Percentiles rank a stretch among this genome's conserved stretches.
These are phyloP conservation scores for Oryctes rhinoceros DNA, from an alignment of 1,140 invertebrate genomes.

Conservation along the genomic window DNA sequence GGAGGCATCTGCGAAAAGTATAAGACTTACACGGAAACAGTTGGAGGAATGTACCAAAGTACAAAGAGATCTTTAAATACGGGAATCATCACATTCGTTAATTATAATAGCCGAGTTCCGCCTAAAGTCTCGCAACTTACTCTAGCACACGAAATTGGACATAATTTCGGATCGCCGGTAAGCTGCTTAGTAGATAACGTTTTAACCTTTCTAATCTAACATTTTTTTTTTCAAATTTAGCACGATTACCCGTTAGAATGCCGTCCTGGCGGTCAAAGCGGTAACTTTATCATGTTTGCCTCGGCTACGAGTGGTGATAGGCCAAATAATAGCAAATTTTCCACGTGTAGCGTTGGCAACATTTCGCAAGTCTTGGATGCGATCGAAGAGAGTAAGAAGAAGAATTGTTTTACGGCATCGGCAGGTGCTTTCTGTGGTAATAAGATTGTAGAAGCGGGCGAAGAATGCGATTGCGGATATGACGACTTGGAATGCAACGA, in stretches of 20 bases:
- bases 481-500: conserved; percentile 92
- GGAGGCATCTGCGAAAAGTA: conserved; percentile 99
- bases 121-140: conserved; percentile 98
- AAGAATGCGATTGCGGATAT: conserved; percentile 99
- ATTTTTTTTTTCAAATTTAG: conserved; percentile 63
- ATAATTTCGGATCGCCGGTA: conserved; percentile 98
- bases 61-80: conserved; percentile 96
- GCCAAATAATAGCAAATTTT: conserved; percentile 95
- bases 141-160: conserved; percentile 98
- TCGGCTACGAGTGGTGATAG: conserved; percentile 93
- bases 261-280: conserved; percentile 83
- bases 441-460: conserved; percentile 96
- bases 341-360: conserved; percentile 91
- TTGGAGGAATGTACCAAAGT: conserved; percentile 91
- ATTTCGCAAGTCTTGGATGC: conserved; percentile 95
- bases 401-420: conserved; percentile 93
- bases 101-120: conserved; percentile 96
- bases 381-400: conserved; percentile 88
- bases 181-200: conserved; percentile 55
- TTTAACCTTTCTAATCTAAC: background rate
- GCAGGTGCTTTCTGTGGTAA: conserved; percentile 98
- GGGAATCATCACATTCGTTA: conserved; percentile 98
- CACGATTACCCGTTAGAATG: conserved; percentile 96
- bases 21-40: conserved; percentile 95
- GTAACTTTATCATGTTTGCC: conserved; percentile 98